phyloP scores from a whole-genome alignment of 2,888 invertebrate species.

The Dynastes grantii region DNA sequence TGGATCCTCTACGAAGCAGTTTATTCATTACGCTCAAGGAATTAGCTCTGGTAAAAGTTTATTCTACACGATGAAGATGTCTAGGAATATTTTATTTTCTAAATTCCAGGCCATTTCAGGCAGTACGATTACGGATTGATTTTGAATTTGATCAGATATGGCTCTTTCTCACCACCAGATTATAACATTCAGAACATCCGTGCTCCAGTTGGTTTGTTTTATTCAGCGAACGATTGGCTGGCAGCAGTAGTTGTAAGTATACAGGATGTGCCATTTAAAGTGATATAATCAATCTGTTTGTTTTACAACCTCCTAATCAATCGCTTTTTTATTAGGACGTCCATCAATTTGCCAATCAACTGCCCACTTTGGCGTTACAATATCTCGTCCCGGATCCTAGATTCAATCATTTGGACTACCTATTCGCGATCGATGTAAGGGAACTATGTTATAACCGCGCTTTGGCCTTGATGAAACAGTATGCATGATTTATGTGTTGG shows the following conservation, averaged over 20 bases:
- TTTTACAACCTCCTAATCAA: too few relatives aligned
- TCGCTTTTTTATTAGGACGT: constrained; percentile 71
- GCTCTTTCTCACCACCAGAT: constrained; percentile 66
- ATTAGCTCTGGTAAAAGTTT: constrained; percentile 67
- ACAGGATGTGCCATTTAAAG: too few relatives aligned
- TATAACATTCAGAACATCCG: constrained; percentile 69
- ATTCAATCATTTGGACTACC: constrained; percentile 81
- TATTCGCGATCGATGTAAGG: constrained; percentile 77
- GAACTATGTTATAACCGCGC: constrained; percentile 74
- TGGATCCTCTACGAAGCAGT: constrained; percentile 73
- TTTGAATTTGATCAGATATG: constrained; percentile 63
- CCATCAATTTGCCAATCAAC: constrained; percentile 71
- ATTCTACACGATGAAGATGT: too few relatives aligned
- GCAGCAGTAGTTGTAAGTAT: constrained; percentile 34
- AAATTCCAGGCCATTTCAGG: constrained; percentile 7
- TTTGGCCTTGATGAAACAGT: constrained; percentile 59
- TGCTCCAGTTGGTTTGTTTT: constrained; percentile 70
- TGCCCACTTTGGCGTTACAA: constrained; percentile 73
- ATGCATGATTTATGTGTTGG: constrained; percentile 16
- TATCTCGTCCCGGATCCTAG: constrained; percentile 73
- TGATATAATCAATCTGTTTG: too few relatives aligned
- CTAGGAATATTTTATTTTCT: too few relatives aligned
- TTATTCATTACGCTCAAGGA: constrained; percentile 82
- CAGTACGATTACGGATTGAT: constrained; percentile 64
- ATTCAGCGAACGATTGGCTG: constrained; percentile 70